Conservation (phyloP, 2,888 invertebrate genomes). For the Dione juno region DNA sequence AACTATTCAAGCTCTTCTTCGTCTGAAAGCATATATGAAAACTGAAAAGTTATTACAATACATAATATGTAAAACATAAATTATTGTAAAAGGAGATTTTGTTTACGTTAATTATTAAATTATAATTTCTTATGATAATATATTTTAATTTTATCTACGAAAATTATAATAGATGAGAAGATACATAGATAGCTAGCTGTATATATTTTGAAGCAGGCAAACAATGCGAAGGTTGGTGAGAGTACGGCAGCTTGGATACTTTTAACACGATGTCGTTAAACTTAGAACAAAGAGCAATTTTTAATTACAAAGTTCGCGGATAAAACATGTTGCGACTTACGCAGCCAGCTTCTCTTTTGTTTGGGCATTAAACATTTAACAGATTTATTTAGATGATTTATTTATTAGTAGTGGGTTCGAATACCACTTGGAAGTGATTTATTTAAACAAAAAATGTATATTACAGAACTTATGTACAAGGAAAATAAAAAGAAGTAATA, state of each 20-base stretch:
- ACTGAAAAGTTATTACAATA: too few relatives aligned
- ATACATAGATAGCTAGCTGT: not conserved
- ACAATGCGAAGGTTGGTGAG: constrained; percentile 33
- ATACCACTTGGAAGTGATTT: too few relatives aligned
- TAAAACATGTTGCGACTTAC: constrained; percentile 42
- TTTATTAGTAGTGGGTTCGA: not conserved
- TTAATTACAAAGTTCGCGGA: constrained; percentile 47
- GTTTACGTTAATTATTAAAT: too few relatives aligned
- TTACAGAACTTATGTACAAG: too few relatives aligned
- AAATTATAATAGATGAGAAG: constrained; percentile 1
- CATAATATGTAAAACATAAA: too few relatives aligned
- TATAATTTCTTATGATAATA: not conserved
- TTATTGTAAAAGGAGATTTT: too few relatives aligned
- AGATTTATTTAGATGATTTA: constrained; percentile 15
- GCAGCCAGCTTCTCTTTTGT: constrained; percentile 32
- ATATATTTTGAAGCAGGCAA: constrained; percentile 32
- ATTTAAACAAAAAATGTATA: too few relatives aligned
- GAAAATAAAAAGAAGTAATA: too few relatives aligned
- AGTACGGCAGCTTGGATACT: constrained; percentile 38
- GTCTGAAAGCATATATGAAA: too few relatives aligned
- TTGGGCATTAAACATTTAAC: constrained; percentile 33
- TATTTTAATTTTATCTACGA: not conserved
- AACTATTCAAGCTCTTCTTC: too few relatives aligned
- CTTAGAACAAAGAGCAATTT: constrained; percentile 46
- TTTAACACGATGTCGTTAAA: constrained; percentile 43